Percentiles rank a stretch among this genome's conserved stretches.
Conservation (phyloP, 1,140 invertebrate genomes). For the Semibalanus balanoides region DNA sequence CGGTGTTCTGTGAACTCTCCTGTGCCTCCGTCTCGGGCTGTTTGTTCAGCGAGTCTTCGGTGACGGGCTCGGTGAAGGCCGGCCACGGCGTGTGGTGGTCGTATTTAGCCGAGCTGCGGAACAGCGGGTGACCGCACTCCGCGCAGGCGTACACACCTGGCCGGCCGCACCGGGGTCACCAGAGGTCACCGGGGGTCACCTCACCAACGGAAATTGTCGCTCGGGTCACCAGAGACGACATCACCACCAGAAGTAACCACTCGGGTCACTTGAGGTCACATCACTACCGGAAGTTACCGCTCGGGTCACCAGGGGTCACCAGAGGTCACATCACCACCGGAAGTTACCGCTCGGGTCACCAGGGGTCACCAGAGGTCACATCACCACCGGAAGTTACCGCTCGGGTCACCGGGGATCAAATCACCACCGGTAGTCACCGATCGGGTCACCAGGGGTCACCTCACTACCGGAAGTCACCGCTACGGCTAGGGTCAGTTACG, state of each 20-base stretch:
- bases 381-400: too few relatives aligned
- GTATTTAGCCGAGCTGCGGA: conserved; percentile 38
- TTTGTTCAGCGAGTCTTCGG: conserved; percentile 31
- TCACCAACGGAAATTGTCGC: too few relatives aligned
- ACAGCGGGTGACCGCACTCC: conserved; percentile 35
- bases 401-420: too few relatives aligned
- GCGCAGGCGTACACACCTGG: conserved; percentile 28
- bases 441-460: too few relatives aligned
- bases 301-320: not conserved
- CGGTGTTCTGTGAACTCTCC: not conserved
- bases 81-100: conserved; percentile 41
- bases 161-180: not conserved
- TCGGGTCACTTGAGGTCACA: too few relatives aligned
- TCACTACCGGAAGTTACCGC: too few relatives aligned
- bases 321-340: not conserved
- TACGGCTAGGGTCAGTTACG: too few relatives aligned
- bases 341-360: not conserved
- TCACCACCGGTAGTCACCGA: too few relatives aligned
- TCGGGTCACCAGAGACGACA: not conserved
- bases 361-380: not conserved
- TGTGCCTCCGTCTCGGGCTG: conserved; percentile 25
- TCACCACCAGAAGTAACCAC: too few relatives aligned
- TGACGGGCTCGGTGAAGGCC: conserved; percentile 35
- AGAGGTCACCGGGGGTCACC: not conserved
- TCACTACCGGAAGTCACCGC: too few relatives aligned